Evolutionary conservation across 2,797 vertebrate species (phyloP).

Genomic region (Coilia nasus): DNA sequence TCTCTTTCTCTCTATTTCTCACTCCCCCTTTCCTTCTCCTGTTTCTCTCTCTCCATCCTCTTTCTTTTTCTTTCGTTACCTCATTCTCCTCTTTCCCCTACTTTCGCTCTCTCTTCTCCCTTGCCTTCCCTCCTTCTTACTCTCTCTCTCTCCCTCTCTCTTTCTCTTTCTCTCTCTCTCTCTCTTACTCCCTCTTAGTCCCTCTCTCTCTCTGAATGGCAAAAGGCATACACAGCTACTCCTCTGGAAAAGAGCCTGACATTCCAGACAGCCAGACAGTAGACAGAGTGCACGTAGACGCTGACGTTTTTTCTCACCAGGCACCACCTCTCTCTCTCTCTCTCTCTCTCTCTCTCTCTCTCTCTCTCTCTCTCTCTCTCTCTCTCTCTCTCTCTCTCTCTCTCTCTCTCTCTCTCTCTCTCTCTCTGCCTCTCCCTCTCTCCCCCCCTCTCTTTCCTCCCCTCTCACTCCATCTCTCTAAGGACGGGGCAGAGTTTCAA

Average conservation of each 20-base stretch:
- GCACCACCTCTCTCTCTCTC: neutral
- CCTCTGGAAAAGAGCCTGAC: neutral
- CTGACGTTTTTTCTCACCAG: neutral
- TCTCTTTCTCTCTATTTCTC: neutral
- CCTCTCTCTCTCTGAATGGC: neutral
- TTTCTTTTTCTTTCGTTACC: neutral
- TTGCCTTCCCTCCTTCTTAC: neutral
- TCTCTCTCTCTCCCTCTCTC: neutral
- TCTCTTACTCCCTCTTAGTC: no score
- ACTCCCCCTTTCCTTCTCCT: neutral
- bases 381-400: neutral
- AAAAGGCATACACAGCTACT: neutral
- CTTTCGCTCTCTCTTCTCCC: neutral
- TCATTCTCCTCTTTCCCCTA: neutral
- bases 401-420: neutral
- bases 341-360: neutral
- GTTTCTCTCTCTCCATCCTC: neutral
- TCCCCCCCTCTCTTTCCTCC: neutral
- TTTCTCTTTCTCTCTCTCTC: neutral
- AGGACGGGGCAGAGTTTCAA: slow-evolving; percentile 9
- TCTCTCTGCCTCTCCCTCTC: neutral
- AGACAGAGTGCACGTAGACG: neutral
- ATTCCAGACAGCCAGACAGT: slow-evolving; percentile 11
- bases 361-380: neutral
- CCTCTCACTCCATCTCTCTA: slow-evolving; percentile 6